Percentiles rank a stretch among this genome's conserved stretches.
Conservation (phyloP, 2,797 vertebrate species). For the Brotula barbata region DNA sequence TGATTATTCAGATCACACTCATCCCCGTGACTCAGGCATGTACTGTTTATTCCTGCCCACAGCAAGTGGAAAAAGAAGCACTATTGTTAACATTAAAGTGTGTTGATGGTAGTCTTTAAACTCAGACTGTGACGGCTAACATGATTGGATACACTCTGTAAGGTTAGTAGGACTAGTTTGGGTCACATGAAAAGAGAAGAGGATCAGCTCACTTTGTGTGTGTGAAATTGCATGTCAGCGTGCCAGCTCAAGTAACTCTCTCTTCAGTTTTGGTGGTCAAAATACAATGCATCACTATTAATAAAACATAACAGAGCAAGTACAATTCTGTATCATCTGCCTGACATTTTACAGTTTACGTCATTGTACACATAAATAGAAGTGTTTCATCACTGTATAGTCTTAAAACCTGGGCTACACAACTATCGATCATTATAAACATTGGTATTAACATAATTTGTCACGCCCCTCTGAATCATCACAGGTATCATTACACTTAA, state of each 20-base stretch:
- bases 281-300: too few species aligned
- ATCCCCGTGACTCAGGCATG: conserved; percentile 51
- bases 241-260: background rate
- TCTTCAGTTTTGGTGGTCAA: too few species aligned
- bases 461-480: too few species aligned
- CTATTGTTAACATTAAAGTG: conserved; percentile 44
- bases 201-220: background rate
- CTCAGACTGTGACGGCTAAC: too few species aligned
- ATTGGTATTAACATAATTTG: too few species aligned
- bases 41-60: conserved; percentile 43
- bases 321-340: conserved; percentile 2
- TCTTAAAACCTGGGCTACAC: too few species aligned
- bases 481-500: too few species aligned
- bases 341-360: background rate
- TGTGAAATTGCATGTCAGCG: background rate
- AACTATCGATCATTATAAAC: too few species aligned
- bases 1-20: conserved; percentile 50
- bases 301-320: background rate
- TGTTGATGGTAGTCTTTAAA: conserved; percentile 25
- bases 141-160: too few species aligned
- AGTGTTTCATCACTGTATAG: background rate
- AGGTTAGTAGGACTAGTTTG: conserved; percentile 18
- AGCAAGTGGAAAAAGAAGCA: conserved; percentile 31
- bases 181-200: conserved; percentile 45
- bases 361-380: conserved; percentile 2